Evolutionary conservation across 2,113 vertebrate genomes (phyloP).

Genomic region (Rhinolophus ferrumequinum): DNA sequence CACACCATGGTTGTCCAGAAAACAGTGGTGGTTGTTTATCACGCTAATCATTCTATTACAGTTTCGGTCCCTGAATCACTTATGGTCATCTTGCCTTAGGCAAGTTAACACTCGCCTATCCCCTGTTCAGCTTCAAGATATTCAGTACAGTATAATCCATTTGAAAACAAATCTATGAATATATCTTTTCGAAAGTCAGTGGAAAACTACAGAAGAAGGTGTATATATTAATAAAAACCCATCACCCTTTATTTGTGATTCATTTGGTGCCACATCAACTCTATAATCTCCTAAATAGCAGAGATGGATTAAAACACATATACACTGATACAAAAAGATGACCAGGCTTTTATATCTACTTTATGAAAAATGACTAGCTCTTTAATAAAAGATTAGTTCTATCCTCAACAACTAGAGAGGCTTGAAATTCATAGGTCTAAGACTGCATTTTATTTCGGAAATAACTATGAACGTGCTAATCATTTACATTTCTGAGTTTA

Average conservation of each 20-base stretch:
- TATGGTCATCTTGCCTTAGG: not conserved
- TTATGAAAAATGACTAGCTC: slow-evolving; percentile 64
- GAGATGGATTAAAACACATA: slow-evolving; percentile 65
- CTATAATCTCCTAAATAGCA: slow-evolving; percentile 61
- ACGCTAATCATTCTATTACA: not conserved
- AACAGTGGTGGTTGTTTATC: not conserved
- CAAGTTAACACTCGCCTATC: not conserved
- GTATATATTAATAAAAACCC: slow-evolving; percentile 59
- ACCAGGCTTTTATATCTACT: slow-evolving; percentile 36
- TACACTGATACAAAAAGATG: slow-evolving; percentile 55
- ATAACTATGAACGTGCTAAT: slow-evolving; percentile 71
- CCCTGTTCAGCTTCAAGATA: not conserved
- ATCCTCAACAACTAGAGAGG: slow-evolving; percentile 73
- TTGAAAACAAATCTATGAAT: slow-evolving; percentile 52
- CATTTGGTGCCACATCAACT: slow-evolving; percentile 58
- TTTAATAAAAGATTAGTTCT: slow-evolving; percentile 70
- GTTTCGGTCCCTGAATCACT: not conserved
- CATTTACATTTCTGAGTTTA: slow-evolving; percentile 71
- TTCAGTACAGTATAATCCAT: not conserved
- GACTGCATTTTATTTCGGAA: slow-evolving; percentile 74
- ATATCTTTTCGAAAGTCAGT: slow-evolving; percentile 42
- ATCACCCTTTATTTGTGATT: slow-evolving; percentile 55
- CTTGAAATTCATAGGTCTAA: slow-evolving; percentile 55
- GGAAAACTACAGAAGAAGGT: not conserved
- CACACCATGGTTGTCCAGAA: not conserved